These are phyloP conservation scores for Hydrocynus forskahlii DNA, from an alignment of 2,797 vertebrate genomes.

Conservation along the genomic window DNA sequence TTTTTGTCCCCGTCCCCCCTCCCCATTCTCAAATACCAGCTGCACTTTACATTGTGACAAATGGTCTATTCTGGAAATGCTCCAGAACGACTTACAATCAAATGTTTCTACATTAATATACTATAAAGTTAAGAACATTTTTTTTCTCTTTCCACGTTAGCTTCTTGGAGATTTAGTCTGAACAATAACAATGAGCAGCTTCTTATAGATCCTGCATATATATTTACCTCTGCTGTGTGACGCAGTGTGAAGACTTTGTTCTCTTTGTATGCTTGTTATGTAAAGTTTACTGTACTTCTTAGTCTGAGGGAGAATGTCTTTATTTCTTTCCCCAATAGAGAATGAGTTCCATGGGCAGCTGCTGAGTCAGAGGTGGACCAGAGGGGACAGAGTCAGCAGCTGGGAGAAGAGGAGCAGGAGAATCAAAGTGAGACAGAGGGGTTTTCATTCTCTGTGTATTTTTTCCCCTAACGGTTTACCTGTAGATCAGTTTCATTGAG, in stretches of 20 bases:
- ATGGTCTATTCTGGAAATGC: too few species aligned
- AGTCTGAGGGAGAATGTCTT: constrained; percentile 1
- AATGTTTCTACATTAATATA: neutral
- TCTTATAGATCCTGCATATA: neutral
- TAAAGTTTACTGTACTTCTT: neutral
- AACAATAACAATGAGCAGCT: neutral
- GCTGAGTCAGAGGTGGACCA: constrained; percentile 86
- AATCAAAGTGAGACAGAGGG: constrained; percentile 69
- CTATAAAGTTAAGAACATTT: neutral
- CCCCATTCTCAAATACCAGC: neutral
- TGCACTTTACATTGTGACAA: neutral
- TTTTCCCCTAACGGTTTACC: neutral
- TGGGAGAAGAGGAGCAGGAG: constrained; percentile 76
- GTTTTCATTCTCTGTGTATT: constrained; percentile 15
- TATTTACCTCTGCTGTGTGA: neutral
- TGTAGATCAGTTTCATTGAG: neutral
- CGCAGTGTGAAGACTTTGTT: neutral
- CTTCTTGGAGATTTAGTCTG: too few species aligned
- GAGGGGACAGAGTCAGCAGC: constrained; percentile 81
- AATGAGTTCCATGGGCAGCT: constrained; percentile 89
- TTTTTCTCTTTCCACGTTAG: neutral
- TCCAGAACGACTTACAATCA: neutral
- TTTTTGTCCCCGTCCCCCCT: neutral
- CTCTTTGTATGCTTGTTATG: neutral
- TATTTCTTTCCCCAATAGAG: constrained; percentile 70